Evolutionary conservation across 2,113 vertebrate species (phyloP).

Genomic region (Phylloscopus whistleri): DNA sequence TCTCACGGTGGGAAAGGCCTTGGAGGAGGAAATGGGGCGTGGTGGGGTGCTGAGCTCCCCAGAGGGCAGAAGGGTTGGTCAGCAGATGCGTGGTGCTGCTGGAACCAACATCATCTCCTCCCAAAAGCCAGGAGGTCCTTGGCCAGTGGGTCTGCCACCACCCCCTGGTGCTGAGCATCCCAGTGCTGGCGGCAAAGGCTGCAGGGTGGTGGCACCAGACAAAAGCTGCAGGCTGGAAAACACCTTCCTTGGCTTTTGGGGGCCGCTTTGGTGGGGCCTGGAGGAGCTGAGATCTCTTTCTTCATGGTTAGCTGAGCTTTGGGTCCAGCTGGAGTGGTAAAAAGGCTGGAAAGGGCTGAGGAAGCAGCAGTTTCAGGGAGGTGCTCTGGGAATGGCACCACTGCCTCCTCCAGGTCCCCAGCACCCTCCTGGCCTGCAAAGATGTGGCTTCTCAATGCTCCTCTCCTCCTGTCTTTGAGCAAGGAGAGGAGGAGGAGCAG

Average conservation of each 20-base stretch:
- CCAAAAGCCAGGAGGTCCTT: background rate
- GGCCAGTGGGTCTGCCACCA: background rate
- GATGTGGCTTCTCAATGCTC: background rate
- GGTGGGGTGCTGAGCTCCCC: background rate
- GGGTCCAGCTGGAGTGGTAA: background rate
- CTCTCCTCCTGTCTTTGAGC: background rate
- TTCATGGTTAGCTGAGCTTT: background rate
- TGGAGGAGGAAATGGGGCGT: background rate
- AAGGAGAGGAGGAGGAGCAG: background rate
- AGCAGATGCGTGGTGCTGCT: background rate
- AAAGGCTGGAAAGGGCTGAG: background rate
- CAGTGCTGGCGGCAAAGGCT: background rate
- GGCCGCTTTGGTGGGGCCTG: background rate
- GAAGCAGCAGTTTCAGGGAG: background rate
- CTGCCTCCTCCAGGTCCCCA: background rate
- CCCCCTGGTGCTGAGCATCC: background rate
- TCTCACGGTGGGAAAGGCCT: background rate
- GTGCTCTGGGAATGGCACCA: background rate
- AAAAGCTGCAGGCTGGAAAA: background rate
- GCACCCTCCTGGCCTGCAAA: background rate
- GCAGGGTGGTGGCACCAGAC: background rate
- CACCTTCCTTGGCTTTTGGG: background rate
- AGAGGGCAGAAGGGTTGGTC: background rate
- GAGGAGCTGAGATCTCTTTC: background rate
- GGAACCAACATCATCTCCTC: background rate